Evolutionary conservation across 1,140 invertebrate species (phyloP).

Genomic region (Papilio helenus): DNA sequence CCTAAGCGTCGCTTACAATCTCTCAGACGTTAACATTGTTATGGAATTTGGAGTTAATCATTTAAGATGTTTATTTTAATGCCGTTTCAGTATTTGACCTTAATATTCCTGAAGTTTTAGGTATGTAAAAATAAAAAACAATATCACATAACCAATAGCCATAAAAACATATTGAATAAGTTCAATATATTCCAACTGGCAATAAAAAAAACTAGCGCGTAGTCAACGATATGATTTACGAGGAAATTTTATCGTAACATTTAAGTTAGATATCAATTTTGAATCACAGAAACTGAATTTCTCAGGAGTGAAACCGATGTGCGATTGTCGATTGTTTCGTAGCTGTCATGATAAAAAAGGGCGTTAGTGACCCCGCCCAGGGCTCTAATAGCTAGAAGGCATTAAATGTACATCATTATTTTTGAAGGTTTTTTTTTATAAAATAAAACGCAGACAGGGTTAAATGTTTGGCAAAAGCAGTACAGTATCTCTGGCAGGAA

Average conservation of each 20-base stretch:
- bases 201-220: slow-evolving; percentile 17
- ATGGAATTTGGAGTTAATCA: no score
- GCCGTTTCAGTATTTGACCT: no score
- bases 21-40: no score
- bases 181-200: background rate
- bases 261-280: slow-evolving; percentile 15
- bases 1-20: no score
- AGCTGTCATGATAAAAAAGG: no score
- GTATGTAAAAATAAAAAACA: slow-evolving; percentile 1
- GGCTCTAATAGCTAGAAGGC: no score
- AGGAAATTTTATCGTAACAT: slow-evolving; percentile 9
- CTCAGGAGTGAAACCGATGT: no score
- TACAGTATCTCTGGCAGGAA: slow-evolving; percentile 49
- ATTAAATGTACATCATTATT: background rate
- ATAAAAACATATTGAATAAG: slow-evolving; percentile 7
- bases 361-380: no score
- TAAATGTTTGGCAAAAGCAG: slow-evolving; percentile 59
- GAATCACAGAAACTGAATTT: background rate
- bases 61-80: no score
- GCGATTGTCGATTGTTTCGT: no score
- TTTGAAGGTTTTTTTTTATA: background rate
- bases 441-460: slow-evolving; percentile 45
- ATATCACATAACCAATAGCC: slow-evolving; percentile 9
- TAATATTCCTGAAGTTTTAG: no score
- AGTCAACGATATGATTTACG: slow-evolving; percentile 25